Conservation (phyloP, 2,113 vertebrate species). For the Hemiscyllium ocellatum region DNA sequence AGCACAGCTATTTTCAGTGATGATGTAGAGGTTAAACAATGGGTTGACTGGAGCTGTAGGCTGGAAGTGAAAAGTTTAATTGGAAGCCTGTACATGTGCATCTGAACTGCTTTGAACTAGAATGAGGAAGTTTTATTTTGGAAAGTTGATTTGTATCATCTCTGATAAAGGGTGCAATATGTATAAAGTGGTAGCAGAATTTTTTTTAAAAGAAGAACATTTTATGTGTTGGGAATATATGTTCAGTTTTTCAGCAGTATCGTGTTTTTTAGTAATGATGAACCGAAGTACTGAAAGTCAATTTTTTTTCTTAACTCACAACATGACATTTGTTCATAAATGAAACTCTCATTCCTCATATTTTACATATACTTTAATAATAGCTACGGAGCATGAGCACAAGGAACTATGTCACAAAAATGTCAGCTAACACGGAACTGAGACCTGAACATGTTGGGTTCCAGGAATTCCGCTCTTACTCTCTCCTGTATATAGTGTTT, state of each 20-base stretch:
- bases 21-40: not conserved
- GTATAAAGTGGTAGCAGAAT: not conserved
- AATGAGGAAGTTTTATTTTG: not conserved
- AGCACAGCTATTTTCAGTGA: not conserved
- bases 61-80: not conserved
- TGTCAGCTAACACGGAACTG: no score
- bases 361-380: not conserved
- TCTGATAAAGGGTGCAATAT: not conserved
- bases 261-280: not conserved
- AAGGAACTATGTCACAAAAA: no score
- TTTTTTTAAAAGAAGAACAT: not conserved
- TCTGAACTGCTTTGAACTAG: not conserved
- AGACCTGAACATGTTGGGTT: no score
- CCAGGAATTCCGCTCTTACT: no score
- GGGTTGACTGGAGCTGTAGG: not conserved
- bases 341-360: not conserved
- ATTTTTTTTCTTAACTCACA: no score
- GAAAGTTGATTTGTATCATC: not conserved
- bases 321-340: not conserved
- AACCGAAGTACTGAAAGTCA: not conserved
- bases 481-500: no score
- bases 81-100: not conserved
- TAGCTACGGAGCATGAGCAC: no score
- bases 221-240: not conserved
- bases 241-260: no score